These are phyloP conservation scores for Lasius fuliginosus DNA, from an alignment of 2,888 invertebrate species.

Conservation along the genomic window DNA sequence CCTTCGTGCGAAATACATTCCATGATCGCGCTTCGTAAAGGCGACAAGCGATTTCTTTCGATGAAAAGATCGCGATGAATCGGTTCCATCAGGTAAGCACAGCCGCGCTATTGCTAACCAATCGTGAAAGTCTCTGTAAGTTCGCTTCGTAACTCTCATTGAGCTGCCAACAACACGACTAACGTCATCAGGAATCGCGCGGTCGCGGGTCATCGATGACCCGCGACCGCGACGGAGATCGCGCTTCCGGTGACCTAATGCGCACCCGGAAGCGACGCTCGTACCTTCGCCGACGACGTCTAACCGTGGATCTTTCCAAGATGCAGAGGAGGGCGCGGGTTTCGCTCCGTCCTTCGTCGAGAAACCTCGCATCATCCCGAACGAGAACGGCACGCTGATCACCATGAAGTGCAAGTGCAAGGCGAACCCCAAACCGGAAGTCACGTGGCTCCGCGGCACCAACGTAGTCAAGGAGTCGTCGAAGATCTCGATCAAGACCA, in stretches of 20 bases:
- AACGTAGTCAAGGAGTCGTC: slow-evolving; percentile 94
- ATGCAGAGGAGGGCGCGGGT: slow-evolving; percentile 96
- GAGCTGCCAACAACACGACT: slow-evolving; percentile 58
- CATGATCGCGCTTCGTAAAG: slow-evolving; percentile 15
- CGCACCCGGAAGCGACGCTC: slow-evolving; percentile 13
- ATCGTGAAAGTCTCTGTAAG: slow-evolving; percentile 62
- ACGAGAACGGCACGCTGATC: slow-evolving; percentile 98
- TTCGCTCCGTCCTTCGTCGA: slow-evolving; percentile 99
- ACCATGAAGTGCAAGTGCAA: slow-evolving; percentile 98
- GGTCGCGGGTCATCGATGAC: slow-evolving; percentile 18
- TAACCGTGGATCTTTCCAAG: slow-evolving; percentile 87
- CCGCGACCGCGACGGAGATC: slow-evolving; percentile 43
- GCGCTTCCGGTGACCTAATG: slow-evolving; percentile 7
- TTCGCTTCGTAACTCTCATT: slow-evolving; percentile 64
- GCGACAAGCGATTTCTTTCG: slow-evolving; percentile 4
- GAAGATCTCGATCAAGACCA: slow-evolving; percentile 93
- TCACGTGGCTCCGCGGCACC: slow-evolving; percentile 98
- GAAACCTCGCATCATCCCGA: slow-evolving; percentile 99
- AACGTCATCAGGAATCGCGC: slow-evolving; percentile 48
- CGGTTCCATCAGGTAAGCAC: slow-evolving; percentile 63
- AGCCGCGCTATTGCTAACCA: slow-evolving; percentile 61
- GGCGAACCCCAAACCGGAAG: slow-evolving; percentile 97
- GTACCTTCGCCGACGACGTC: slow-evolving; percentile 34
- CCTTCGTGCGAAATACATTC: slow-evolving; percentile 25
- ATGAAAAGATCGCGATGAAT: slow-evolving; percentile 14